These are phyloP conservation scores for Drosophila rhopaloa DNA, from an alignment of 1,140 invertebrate species.

Conservation along the genomic window DNA sequence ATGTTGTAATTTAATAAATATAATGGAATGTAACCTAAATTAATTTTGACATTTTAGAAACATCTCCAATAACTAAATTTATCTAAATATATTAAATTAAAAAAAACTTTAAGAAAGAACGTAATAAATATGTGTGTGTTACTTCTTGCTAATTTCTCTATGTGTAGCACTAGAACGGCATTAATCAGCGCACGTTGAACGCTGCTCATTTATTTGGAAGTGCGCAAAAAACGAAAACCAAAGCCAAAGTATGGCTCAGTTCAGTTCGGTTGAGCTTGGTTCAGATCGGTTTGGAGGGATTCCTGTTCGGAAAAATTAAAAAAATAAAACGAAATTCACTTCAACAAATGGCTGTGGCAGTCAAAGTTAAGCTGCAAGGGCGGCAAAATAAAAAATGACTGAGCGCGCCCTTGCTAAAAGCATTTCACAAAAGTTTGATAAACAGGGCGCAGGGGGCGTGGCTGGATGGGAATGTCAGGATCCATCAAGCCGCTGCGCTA, in stretches of 20 bases:
- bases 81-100: no score
- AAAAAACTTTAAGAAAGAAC: not conserved
- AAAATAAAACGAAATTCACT: conserved; percentile 53
- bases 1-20: no score
- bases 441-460: not conserved
- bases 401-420: conserved; percentile 58
- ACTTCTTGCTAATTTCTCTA: not conserved
- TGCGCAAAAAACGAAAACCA: conserved; percentile 66
- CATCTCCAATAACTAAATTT: no score
- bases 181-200: conserved; percentile 73
- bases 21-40: no score
- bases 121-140: no score
- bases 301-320: conserved; percentile 18
- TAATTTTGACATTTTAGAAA: no score
- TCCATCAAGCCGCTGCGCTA: conserved; percentile 57
- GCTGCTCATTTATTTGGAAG: conserved; percentile 79
- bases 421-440: conserved; percentile 66
- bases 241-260: conserved; percentile 23
- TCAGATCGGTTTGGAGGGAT: conserved; percentile 27
- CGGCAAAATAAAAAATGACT: conserved; percentile 52
- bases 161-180: conserved; percentile 57
- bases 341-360: conserved; percentile 75
- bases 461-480: conserved; percentile 8
- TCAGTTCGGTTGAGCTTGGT: conserved; percentile 27
- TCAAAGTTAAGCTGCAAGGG: conserved; percentile 67